These are phyloP conservation scores for Poeciliopsis turneri DNA, from an alignment of 2,797 vertebrate species.

Conservation along the genomic window DNA sequence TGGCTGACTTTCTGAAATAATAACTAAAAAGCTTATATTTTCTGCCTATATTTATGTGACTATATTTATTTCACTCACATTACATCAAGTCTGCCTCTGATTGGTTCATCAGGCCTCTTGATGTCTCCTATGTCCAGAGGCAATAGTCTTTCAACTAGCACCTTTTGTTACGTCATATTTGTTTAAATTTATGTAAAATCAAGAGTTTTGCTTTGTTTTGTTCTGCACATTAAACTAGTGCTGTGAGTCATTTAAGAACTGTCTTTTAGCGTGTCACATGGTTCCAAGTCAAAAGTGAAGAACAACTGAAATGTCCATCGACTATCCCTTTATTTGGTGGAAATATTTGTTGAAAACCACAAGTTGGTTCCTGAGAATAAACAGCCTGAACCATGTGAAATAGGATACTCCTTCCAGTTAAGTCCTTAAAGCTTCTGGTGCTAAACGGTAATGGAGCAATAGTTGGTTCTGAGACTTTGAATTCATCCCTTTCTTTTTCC, in stretches of 20 bases:
- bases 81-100: background rate
- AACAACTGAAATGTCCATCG: background rate
- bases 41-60: background rate
- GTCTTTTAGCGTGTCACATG: background rate
- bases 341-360: background rate
- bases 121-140: background rate
- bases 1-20: background rate
- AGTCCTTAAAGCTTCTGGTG: background rate
- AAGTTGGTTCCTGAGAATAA: background rate
- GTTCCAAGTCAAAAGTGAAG: background rate
- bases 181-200: background rate
- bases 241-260: background rate
- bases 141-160: background rate
- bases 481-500: background rate
- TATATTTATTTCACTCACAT: background rate
- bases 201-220: slow-evolving; percentile 3
- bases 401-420: background rate
- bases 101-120: background rate
- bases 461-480: background rate
- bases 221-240: background rate
- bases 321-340: background rate
- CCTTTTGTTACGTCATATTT: background rate
- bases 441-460: background rate
- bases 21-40: background rate
- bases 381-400: background rate